Percentiles rank a stretch among this genome's conserved stretches.
These are phyloP conservation scores for Cheilinus undulatus DNA, from an alignment of 2,113 vertebrate species.

Conservation along the genomic window DNA sequence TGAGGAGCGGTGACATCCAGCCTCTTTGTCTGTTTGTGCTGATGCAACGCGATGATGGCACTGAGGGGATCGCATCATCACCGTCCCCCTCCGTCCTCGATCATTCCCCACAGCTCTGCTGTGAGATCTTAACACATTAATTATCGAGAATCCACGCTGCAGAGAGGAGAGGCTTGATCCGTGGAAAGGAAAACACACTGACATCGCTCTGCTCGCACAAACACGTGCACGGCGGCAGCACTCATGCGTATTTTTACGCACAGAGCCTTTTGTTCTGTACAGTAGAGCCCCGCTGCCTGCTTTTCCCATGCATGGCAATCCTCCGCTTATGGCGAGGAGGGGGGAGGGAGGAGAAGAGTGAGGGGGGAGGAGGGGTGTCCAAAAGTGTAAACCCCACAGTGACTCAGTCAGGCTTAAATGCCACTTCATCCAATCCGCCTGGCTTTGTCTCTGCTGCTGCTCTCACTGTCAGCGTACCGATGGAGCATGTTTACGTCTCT, in stretches of 20 bases:
- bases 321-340: slow-evolving; percentile 21
- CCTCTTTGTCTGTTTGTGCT: slow-evolving; percentile 78
- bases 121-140: too few relatives aligned
- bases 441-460: not conserved
- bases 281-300: slow-evolving; percentile 40
- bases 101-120: not conserved
- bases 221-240: slow-evolving; percentile 44
- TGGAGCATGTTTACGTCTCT: not conserved
- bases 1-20: slow-evolving; percentile 55
- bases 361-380: slow-evolving; percentile 11
- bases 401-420: slow-evolving; percentile 59
- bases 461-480: not conserved
- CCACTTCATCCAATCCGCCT: slow-evolving; percentile 28
- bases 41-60: slow-evolving; percentile 61
- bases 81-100: not conserved
- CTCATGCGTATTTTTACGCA: slow-evolving; percentile 64
- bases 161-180: not conserved
- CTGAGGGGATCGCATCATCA: slow-evolving; percentile 33
- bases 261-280: slow-evolving; percentile 73
- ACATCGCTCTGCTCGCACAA: slow-evolving; percentile 39
- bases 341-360: not conserved
- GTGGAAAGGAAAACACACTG: slow-evolving; percentile 30
- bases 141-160: not conserved
- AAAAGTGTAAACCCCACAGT: slow-evolving; percentile 44
- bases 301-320: slow-evolving; percentile 42